Evolutionary conservation across 1,140 invertebrate genomes (phyloP), one percentile per base, ranked within the genome.

Genomic region (Drosophila asahinai): DNA sequence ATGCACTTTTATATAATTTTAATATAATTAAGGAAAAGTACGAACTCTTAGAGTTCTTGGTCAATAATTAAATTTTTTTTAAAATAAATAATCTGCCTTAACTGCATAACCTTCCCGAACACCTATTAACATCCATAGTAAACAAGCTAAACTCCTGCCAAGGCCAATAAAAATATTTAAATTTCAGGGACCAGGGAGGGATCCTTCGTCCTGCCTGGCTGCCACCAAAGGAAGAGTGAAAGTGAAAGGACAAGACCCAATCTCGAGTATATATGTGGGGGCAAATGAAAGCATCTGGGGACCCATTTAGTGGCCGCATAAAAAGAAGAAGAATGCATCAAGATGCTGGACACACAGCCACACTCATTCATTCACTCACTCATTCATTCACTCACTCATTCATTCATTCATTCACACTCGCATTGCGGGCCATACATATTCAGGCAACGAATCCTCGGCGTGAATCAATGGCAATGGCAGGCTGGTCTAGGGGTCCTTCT

Each of bases 201-300:
- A 2, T 0, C 11, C 17, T 54, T 19, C 0, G 5, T 2, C 3
- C 22, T 66, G 38, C 15, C 27, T 59, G 51, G 17, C 49, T 9
- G 36, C 11, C 12, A 49, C 25, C 33, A 52, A 42, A 49, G 36
- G 27, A 25, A 68, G 40, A 33, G 51, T 36, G 25, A 38, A 58
- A 42, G 63, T 36, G 40, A 48, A 58, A 42, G 48, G 55, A 40
- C 27, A 27, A 40, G 45, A 49, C 42, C 72, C 73, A 70, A 68
- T 45, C 38, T 52, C 45, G 55, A 51, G 42, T 71, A 38, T 51
- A 55, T 36, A 70, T 48, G 42, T 74, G 42, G 25, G 38, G 60
- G 60, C 71, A 73, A 86, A 81, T 81, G 82, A 86, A 70, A 86
- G 82, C 74, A 77, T 60, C 81, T 70, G 63, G 82, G 82, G 82